These are phyloP conservation scores for Synodontis membranacea DNA, from an alignment of 2,113 vertebrate species.

Conservation along the genomic window DNA sequence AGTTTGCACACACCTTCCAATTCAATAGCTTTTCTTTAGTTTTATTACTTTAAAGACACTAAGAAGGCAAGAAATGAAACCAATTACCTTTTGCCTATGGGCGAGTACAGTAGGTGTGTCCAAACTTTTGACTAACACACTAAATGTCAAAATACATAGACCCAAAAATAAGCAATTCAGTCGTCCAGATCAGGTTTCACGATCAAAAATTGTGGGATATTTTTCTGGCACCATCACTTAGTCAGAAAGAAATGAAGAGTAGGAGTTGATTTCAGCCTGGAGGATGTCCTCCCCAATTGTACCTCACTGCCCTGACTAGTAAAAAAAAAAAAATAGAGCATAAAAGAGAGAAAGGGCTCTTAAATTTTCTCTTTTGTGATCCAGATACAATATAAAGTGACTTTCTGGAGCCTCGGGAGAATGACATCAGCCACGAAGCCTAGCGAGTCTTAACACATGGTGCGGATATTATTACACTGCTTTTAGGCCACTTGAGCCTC, in stretches of 20 bases:
- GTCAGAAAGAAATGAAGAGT: not conserved
- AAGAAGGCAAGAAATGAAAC: too few species aligned
- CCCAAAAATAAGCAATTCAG: not conserved
- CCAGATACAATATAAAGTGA: conserved; percentile 41
- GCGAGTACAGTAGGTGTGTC: too few species aligned
- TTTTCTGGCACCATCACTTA: not conserved
- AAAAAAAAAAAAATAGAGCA: not conserved
- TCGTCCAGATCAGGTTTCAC: not conserved
- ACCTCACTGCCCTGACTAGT: not conserved
- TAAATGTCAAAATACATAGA: not conserved
- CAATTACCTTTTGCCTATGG: too few species aligned
- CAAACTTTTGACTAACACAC: too few species aligned
- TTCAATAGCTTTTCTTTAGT: too few species aligned
- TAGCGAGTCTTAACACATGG: conserved; percentile 19
- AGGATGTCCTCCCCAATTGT: not conserved
- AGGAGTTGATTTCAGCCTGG: not conserved
- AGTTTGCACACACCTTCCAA: too few species aligned
- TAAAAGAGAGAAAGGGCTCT: not conserved
- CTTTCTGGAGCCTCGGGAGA: conserved; percentile 32
- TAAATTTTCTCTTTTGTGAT: not conserved
- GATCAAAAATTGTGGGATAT: not conserved
- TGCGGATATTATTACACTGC: conserved; percentile 26
- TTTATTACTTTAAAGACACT: too few species aligned
- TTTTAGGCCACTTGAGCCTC: conserved; percentile 43
- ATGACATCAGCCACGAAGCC: conserved; percentile 30